Percentiles rank a stretch among this genome's conserved stretches.
These are phyloP conservation scores for Sebastes glaucus DNA, from an alignment of 2,797 vertebrate genomes.

Conservation along the genomic window DNA sequence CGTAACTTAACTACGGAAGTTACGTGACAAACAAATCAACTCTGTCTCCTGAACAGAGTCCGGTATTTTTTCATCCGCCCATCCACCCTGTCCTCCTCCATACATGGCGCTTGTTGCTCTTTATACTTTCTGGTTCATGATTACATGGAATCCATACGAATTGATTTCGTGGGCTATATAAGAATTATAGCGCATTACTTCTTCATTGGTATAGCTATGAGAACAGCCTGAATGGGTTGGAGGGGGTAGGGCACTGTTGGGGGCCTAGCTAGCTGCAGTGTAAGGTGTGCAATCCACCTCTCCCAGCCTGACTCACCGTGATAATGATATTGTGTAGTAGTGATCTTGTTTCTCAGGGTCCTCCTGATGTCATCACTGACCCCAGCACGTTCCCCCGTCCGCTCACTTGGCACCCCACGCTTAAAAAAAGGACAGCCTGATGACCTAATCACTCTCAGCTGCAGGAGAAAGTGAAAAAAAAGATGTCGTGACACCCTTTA, in stretches of 20 bases:
- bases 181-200: background rate
- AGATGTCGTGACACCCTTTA: constrained; percentile 34
- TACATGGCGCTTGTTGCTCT: background rate
- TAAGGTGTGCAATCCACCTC: background rate
- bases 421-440: constrained; percentile 49
- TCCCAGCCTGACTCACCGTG: constrained; percentile 13
- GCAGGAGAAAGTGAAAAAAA: constrained; percentile 41
- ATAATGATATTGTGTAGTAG: constrained; percentile 24
- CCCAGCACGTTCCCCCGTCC: background rate
- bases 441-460: constrained; percentile 67
- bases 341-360: constrained; percentile 33
- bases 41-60: too few relatives aligned
- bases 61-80: too few relatives aligned
- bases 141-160: background rate
- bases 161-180: background rate
- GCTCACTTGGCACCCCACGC: constrained; percentile 31
- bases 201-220: background rate
- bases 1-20: background rate
- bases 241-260: background rate
- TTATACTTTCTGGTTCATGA: background rate
- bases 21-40: background rate
- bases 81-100: too few relatives aligned
- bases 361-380: constrained; percentile 30
- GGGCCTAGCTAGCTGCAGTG: background rate
- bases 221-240: background rate